Conservation (phyloP, 2,113 vertebrate genomes). For the Hippocampus mohnikei region DNA sequence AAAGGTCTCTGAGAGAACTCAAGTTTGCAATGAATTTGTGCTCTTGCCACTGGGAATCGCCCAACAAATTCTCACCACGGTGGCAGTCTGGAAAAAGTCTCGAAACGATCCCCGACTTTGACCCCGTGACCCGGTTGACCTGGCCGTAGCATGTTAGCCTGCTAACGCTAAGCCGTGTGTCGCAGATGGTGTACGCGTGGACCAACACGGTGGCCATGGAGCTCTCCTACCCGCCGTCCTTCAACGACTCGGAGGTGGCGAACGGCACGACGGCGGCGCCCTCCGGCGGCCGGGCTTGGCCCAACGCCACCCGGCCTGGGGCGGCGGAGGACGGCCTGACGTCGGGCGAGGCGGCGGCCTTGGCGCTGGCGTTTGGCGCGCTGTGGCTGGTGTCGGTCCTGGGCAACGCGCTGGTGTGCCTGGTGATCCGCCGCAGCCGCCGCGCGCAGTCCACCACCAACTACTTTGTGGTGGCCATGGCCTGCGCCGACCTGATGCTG, state of each 20-base stretch:
- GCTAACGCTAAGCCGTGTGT: not conserved
- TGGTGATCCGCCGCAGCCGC: slow-evolving; percentile 90
- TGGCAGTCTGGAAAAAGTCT: too few species aligned
- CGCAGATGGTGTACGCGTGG: slow-evolving; percentile 71
- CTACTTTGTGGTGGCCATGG: slow-evolving; percentile 93
- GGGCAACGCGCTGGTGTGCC: slow-evolving; percentile 86
- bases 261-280: slow-evolving; percentile 24
- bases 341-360: slow-evolving; percentile 70
- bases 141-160: not conserved
- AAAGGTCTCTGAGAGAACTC: too few species aligned
- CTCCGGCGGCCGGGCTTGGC: slow-evolving; percentile 1
- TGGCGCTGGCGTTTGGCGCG: slow-evolving; percentile 72
- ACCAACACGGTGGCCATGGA: slow-evolving; percentile 56
- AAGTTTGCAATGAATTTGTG: too few species aligned
- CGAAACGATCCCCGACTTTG: not conserved
- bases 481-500: slow-evolving; percentile 84
- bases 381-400: slow-evolving; percentile 85
- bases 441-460: slow-evolving; percentile 90
- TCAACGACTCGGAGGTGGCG: slow-evolving; percentile 68
- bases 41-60: too few species aligned
- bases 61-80: too few species aligned
- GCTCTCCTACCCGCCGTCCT: slow-evolving; percentile 63
- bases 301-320: slow-evolving; percentile 16
- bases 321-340: slow-evolving; percentile 42
- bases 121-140: not conserved